A percentile compares a stretch with the other conserved stretches of the same genome.
Conservation (phyloP, 2,113 vertebrate species). For the Uria aalge region DNA sequence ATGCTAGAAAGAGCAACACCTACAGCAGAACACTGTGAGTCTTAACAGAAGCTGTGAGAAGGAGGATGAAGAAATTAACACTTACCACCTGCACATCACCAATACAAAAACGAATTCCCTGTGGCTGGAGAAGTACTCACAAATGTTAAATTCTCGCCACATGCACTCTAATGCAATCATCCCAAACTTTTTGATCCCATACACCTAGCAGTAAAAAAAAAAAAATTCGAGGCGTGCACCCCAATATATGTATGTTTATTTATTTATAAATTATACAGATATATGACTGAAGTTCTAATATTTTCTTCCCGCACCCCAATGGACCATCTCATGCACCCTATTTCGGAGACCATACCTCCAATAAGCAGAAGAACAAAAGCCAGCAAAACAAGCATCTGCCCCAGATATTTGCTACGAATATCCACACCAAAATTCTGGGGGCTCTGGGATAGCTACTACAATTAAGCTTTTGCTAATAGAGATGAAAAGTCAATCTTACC, state of each 20-base stretch:
- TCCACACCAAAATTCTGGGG: neutral
- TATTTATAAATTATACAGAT: neutral
- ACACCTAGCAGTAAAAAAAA: neutral
- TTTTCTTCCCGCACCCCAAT: neutral
- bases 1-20: slow-evolving; percentile 15
- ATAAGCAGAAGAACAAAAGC: neutral
- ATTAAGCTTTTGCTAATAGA: neutral
- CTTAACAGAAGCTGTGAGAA: neutral
- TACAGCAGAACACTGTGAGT: neutral
- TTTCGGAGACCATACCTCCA: neutral
- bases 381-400: neutral
- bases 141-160: neutral
- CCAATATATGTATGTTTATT: neutral
- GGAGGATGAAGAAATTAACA: slow-evolving; percentile 9
- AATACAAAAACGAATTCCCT: neutral
- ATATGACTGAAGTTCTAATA: neutral
- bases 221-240: neutral
- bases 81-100: neutral
- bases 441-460: neutral
- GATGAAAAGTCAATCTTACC: slow-evolving; percentile 66
- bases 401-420: neutral
- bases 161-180: neutral
- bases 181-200: neutral
- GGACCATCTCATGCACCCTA: neutral
- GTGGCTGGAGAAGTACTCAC: neutral